Conservation (phyloP, 2,888 invertebrate genomes). For the Anticlea derivata region DNA sequence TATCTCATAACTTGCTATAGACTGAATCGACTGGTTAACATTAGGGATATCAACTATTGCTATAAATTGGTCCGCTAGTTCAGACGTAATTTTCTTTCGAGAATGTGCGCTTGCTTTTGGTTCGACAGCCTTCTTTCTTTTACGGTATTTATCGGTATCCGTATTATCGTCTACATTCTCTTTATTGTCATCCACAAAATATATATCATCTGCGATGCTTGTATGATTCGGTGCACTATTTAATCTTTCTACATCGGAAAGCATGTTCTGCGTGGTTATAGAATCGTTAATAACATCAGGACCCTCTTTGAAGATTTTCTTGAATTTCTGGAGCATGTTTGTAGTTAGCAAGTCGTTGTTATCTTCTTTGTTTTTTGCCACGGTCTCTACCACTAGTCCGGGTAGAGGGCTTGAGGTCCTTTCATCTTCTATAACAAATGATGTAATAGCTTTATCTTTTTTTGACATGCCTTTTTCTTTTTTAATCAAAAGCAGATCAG, state of each 20-base stretch:
- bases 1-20: conserved; percentile 61
- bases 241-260: conserved; percentile 49
- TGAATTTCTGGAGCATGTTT: conserved; percentile 54
- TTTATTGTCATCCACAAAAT: conserved; percentile 25
- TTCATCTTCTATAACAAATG: conserved; percentile 39
- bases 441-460: conserved; percentile 25
- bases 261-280: conserved; percentile 56
- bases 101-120: conserved; percentile 12
- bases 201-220: conserved; percentile 41
- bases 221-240: conserved; percentile 38
- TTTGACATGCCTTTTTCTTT: conserved; percentile 23
- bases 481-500: conserved; percentile 27
- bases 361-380: conserved; percentile 37
- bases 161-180: conserved; percentile 9
- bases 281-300: conserved; percentile 45
- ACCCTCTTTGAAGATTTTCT: conserved; percentile 50
- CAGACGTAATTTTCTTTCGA: background rate
- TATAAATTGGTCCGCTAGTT: background rate
- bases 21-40: conserved; percentile 43
- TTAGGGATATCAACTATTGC: conserved; percentile 12
- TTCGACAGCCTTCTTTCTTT: conserved; percentile 5
- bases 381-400: conserved; percentile 59
- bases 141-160: background rate
- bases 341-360: conserved; percentile 47
- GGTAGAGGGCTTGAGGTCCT: conserved; percentile 64